These are phyloP conservation scores for Apostichopus parvimensis DNA, from an alignment of 35 echinoderm and acorn worm genomes.

Conservation along the genomic window DNA sequence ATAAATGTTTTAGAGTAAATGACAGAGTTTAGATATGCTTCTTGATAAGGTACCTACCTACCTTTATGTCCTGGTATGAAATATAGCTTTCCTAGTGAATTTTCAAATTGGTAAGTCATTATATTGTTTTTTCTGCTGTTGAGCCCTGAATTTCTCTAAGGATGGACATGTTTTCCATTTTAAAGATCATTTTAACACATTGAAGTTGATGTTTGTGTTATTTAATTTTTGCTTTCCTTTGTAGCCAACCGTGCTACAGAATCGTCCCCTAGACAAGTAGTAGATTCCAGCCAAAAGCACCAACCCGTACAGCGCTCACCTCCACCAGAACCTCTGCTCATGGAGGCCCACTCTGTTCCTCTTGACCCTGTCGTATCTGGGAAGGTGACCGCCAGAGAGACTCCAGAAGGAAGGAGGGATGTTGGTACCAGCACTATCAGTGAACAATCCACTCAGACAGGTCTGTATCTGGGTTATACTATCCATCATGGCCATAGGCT, in stretches of 20 bases:
- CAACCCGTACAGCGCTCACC: neutral
- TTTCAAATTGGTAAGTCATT: too few species aligned
- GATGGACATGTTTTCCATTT: neutral
- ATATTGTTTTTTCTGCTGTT: too few species aligned
- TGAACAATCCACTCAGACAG: constrained; percentile 64
- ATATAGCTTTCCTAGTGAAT: too few species aligned
- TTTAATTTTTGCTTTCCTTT: neutral
- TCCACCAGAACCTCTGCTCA: neutral
- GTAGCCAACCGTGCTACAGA: constrained; percentile 11
- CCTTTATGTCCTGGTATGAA: too few species aligned
- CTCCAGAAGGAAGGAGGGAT: constrained; percentile 44
- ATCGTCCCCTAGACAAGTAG: constrained; percentile 11
- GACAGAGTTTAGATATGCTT: too few species aligned
- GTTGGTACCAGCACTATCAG: constrained; percentile 57
- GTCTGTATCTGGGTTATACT: neutral
- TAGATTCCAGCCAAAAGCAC: constrained; percentile 16
- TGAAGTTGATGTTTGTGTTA: too few species aligned
- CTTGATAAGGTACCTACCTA: too few species aligned
- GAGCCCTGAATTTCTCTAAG: neutral
- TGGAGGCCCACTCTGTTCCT: neutral
- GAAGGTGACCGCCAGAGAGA: neutral
- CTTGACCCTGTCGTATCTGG: neutral
- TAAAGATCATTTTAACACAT: too few species aligned
- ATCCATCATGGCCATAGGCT: too few species aligned
- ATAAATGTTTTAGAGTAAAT: too few species aligned